Conservation (phyloP, 2,113 vertebrate species). For the Excalfactoria chinensis region DNA sequence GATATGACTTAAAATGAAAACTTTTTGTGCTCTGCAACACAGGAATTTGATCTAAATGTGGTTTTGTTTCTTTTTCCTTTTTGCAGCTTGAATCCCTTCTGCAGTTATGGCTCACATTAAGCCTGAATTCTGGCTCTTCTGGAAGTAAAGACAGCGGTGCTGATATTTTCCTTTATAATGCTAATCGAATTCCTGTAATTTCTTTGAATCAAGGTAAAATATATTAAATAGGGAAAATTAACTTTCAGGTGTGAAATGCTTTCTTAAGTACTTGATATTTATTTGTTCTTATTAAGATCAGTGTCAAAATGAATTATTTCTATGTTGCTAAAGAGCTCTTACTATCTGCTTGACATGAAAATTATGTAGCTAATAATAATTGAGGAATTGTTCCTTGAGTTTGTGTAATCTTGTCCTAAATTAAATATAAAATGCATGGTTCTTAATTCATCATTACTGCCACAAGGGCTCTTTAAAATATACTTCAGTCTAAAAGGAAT, state of each 20-base stretch:
- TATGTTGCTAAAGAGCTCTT: neutral
- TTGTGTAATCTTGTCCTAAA: neutral
- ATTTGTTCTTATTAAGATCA: neutral
- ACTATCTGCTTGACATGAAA: neutral
- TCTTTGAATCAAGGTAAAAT: conserved; percentile 94
- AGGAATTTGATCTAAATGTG: neutral
- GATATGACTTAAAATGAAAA: neutral
- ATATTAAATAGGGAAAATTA: neutral
- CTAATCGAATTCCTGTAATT: conserved; percentile 94
- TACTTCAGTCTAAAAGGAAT: neutral
- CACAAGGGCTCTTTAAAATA: neutral
- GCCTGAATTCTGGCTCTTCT: conserved; percentile 90
- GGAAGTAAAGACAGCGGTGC: conserved; percentile 90
- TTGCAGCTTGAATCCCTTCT: conserved; percentile 93
- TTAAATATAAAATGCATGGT: neutral
- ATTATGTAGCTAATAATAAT: neutral
- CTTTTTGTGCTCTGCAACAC: neutral
- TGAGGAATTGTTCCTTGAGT: neutral
- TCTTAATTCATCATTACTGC: neutral
- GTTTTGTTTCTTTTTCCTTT: neutral
- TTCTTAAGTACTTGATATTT: neutral
- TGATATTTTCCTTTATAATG: conserved; percentile 96
- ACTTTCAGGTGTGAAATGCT: neutral
- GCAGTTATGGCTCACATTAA: conserved; percentile 97
- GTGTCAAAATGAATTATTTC: neutral